Base-by-base conservation (phyloP, 2,797 vertebrate species). In the Crocodylus rhombifer region DNA sequence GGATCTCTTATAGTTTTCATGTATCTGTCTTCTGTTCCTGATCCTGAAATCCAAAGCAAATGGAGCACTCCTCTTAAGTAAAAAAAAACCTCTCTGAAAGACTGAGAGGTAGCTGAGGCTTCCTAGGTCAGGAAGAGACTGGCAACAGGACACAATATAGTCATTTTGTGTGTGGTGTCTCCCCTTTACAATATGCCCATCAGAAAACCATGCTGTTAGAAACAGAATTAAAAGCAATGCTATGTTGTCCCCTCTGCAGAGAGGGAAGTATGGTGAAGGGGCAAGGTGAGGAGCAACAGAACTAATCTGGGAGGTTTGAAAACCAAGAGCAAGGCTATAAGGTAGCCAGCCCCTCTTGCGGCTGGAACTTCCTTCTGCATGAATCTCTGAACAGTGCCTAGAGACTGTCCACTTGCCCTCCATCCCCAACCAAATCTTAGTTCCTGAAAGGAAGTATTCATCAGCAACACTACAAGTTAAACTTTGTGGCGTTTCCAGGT, bases 201-300 rank as follows among this genome's bases (percentile, higher is more conserved):
- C 42, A 51, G 42, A 51, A 51, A 10, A 9, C 0, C 36, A 4
- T 2, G 1, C 28, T 75, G 85, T 56, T 85, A 23, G 93, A 58
- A 80, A 78, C 1, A 1, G 61, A 58, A 75, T n/a, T 57, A 14
- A 6, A 2, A 60, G 82, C 69, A 73, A 82, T 57, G 61, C 60
- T 4, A 7, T 0, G 0, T 33, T 1, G 0, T 61, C 13, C 0
- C 1, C 0, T 15, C 60, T 78, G 1, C 0, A 7, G 21, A 1
- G 82, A 58, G 36, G 36, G 55, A 58, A 89, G 83, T 74, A 9
- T 7, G 7, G 21, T 86, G 63, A 0, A 0, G 28, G 9, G 25
- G 14, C 10, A 0, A 1, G 14, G 58, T 16, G 75, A 11, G 28
- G 56, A 55, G 56, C 42, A 2, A 16, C 2, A 26, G 20, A 76